Percentiles rank a stretch among this genome's conserved stretches.
Evolutionary conservation across 2,113 vertebrate genomes (phyloP).

Genomic region (Caretta caretta): DNA sequence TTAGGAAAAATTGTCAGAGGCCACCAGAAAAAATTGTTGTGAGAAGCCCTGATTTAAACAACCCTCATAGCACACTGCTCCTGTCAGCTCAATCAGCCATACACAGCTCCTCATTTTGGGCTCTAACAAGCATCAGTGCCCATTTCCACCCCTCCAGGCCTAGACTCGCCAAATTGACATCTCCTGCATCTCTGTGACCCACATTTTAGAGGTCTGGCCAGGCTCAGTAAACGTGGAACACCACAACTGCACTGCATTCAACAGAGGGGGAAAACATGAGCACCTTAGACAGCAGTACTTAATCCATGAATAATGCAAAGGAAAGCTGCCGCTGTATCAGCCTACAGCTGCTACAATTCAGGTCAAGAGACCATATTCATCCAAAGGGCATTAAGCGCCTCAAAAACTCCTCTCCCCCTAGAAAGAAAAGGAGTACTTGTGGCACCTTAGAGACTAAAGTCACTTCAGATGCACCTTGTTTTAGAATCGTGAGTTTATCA

Average conservation of each 20-base stretch:
- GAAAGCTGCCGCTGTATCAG: background rate
- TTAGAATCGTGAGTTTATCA: background rate
- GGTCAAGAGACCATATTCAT: background rate
- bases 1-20: too few relatives aligned
- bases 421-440: too few relatives aligned
- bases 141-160: constrained; percentile 41
- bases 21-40: too few relatives aligned
- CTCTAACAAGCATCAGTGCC: background rate
- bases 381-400: background rate
- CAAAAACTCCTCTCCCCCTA: fast-evolving
- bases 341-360: background rate
- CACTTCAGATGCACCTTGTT: background rate
- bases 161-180: background rate
- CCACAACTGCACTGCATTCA: background rate
- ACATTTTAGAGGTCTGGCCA: constrained; percentile 28
- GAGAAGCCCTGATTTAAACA: background rate
- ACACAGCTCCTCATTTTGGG: background rate
- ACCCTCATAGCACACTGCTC: background rate
- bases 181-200: constrained; percentile 47
- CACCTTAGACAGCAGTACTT: background rate
- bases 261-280: background rate
- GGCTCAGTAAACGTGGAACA: constrained; percentile 21
- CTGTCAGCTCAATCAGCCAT: background rate
- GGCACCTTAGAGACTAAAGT: too few relatives aligned
- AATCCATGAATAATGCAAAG: background rate